Conservation (phyloP, 2,888 invertebrate species). For the Eulithis testata region DNA sequence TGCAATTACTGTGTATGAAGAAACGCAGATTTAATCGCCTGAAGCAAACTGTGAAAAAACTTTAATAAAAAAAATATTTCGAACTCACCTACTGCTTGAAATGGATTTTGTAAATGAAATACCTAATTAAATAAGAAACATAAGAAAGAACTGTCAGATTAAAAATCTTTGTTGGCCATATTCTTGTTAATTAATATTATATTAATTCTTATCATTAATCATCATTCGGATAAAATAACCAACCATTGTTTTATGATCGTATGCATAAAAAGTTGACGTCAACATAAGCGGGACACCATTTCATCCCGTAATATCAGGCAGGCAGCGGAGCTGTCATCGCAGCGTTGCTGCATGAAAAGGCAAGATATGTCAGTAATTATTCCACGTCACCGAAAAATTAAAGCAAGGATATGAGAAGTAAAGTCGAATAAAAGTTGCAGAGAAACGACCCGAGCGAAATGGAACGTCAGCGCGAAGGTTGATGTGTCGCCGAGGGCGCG, state of each 20-base stretch:
- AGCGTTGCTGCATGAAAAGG: conserved; percentile 62
- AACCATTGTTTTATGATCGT: conserved; percentile 8
- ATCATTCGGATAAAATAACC: conserved; percentile 5
- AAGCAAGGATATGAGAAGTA: conserved; percentile 72
- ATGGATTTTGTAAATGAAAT: too few relatives aligned
- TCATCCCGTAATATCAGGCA: conserved; percentile 56
- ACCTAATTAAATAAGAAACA: too few relatives aligned
- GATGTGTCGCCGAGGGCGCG: conserved; percentile 65
- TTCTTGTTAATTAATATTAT: conserved; percentile 3
- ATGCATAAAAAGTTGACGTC: conserved; percentile 11
- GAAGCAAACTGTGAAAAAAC: neutral
- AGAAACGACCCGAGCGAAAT: conserved; percentile 67
- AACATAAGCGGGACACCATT: conserved; percentile 24
- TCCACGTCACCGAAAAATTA: conserved; percentile 76
- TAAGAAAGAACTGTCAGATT: neutral
- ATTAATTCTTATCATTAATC: too few relatives aligned
- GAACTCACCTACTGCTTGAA: too few relatives aligned
- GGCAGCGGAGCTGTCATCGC: conserved; percentile 62
- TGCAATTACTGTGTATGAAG: conserved; percentile 25
- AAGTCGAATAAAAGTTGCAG: conserved; percentile 66
- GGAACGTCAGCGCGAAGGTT: conserved; percentile 68
- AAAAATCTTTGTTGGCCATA: neutral
- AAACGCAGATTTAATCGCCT: conserved; percentile 5
- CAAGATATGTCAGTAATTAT: conserved; percentile 70
- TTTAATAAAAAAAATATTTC: too few relatives aligned